Base-by-base conservation (phyloP, 2,113 vertebrate species). In the Climacteris rufus region DNA sequence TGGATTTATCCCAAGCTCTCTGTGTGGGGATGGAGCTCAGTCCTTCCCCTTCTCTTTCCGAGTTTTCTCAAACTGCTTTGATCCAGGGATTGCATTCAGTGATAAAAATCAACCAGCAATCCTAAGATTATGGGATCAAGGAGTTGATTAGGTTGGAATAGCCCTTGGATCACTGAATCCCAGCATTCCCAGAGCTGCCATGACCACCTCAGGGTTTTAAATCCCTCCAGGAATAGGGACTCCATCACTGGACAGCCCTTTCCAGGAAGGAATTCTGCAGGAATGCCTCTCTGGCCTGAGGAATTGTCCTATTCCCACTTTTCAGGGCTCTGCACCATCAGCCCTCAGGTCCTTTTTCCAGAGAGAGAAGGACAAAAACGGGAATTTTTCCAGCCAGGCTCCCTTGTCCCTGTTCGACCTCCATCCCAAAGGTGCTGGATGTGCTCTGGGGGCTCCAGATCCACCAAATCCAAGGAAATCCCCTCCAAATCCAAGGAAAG, bases 161-260 rank as follows among this genome's bases (percentile, higher is more conserved):
- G 20, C 12, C 47, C 47, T 42, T 2, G 10, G 75, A 2, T 13
- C 4, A 3, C 9, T 0, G 0, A 16, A 52, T 6, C 47, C 57
- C 13, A 14, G 33, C 31, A 53, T 53, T 71, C 56, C 47, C 37
- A 9, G 44, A 0, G 2, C 52, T 56, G 21, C 33, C 0, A 1
- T 15, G 39, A 27, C 49, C 21, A 3, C 3, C 18, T 11, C 47
- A 2, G 7, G 66, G 37, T 19, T 8, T 15, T 6, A 7, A 52
- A 42, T 52, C 31, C 56, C 37, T 6, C 37, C 18, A 1, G 47
- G 59, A 63, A 42, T 8, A 31, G 37, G 37, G 16, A 15, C 35
- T 11, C 54, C 65, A 40, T 8, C 28, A 0, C 28, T 8, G n/a
- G 52, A 8, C 52, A 15, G 64, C 11, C 30, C 15, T 59, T 42